Evolutionary conservation across 2,113 vertebrate species (phyloP).

Genomic region (Otus sunia): DNA sequence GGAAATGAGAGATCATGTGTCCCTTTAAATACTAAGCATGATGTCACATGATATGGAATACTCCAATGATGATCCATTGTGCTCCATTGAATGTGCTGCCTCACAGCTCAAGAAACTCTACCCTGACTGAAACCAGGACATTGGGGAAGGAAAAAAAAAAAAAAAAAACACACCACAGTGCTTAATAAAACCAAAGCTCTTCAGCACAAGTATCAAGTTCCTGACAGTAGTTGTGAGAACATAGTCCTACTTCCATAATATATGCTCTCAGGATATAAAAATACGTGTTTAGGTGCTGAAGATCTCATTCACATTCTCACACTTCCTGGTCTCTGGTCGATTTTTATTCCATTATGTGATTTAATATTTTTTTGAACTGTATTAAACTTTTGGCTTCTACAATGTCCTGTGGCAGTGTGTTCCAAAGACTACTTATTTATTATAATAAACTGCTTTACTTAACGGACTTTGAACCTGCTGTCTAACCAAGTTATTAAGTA

Average conservation of each 20-base stretch:
- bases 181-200: not conserved
- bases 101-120: too few species aligned
- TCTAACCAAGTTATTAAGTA: not conserved
- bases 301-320: not conserved
- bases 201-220: not conserved
- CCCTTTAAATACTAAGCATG: too few species aligned
- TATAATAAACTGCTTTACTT: not conserved
- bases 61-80: too few species aligned
- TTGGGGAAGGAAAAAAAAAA: too few species aligned
- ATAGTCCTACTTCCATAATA: not conserved
- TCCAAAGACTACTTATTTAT: not conserved
- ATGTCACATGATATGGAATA: too few species aligned
- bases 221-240: not conserved
- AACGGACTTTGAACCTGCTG: not conserved
- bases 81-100: too few species aligned
- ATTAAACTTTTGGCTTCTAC: not conserved
- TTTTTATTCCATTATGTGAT: not conserved
- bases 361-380: not conserved
- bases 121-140: too few species aligned
- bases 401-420: not conserved
- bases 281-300: not conserved
- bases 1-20: too few species aligned
- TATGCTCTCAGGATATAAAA: not conserved
- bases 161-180: too few species aligned
- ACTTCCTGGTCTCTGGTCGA: not conserved